Percentiles rank a stretch among this genome's conserved stretches.
phyloP scores from a whole-genome alignment of 1,140 invertebrate species.

The Pachypeltis micranthus region DNA sequence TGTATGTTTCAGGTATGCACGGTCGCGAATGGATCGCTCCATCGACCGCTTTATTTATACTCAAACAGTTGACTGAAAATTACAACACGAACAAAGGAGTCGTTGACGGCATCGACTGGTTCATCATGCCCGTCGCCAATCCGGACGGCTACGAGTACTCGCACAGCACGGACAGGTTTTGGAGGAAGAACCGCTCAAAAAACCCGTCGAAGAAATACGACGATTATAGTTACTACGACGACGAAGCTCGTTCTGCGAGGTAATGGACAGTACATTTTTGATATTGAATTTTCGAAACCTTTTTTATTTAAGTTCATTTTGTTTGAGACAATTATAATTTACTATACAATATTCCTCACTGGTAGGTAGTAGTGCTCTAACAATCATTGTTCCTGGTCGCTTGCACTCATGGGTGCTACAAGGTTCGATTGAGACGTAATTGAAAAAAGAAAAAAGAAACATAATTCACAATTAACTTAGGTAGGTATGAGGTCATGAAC shows the following conservation, averaged over 20 bases:
- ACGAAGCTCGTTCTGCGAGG: slow-evolving; percentile 4
- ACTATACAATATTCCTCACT: no score
- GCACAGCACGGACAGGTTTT: slow-evolving; percentile 58
- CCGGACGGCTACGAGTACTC: slow-evolving; percentile 71
- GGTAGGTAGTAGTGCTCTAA: no score
- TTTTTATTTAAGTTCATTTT: no score
- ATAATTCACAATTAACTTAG: no score
- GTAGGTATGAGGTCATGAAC: no score
- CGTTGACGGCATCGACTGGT: slow-evolving; percentile 51
- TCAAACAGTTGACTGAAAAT: slow-evolving; percentile 65
- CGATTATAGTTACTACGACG: slow-evolving; percentile 19
- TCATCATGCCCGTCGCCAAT: slow-evolving; percentile 54
- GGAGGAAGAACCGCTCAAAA: slow-evolving; percentile 63
- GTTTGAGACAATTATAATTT: no score
- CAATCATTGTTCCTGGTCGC: no score
- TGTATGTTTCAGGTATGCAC: slow-evolving; percentile 56
- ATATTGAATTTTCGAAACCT: background rate
- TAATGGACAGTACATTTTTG: background rate
- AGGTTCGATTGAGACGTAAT: no score
- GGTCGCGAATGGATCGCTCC: slow-evolving; percentile 87
- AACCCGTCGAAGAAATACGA: slow-evolving; percentile 32
- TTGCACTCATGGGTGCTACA: no score
- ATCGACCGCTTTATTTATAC: slow-evolving; percentile 68
- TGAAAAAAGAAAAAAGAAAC: no score
- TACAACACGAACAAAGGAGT: slow-evolving; percentile 52